phyloP scores from a whole-genome alignment of 2,797 vertebrate genomes.

The Apogon talboti region DNA sequence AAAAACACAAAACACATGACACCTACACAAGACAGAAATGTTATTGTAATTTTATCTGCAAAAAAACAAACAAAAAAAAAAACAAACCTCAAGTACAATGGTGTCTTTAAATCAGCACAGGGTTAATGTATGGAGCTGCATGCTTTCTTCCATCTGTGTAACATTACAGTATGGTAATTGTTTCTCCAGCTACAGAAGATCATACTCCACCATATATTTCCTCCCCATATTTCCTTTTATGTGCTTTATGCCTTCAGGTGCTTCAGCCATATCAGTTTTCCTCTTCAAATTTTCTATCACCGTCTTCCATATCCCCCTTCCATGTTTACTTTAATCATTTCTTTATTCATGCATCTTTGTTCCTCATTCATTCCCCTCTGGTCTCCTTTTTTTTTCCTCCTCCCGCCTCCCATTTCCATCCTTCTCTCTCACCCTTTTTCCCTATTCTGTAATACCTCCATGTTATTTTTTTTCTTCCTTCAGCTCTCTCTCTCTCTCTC shows the following conservation, averaged over 20 bases:
- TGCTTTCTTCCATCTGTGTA: neutral
- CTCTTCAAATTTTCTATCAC: neutral
- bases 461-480: constrained; percentile 6
- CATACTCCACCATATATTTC: neutral
- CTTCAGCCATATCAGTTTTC: neutral
- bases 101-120: neutral
- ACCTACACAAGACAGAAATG: neutral
- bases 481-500: neutral
- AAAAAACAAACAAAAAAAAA: neutral
- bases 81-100: neutral
- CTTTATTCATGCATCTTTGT: neutral
- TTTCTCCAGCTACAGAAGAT: constrained; percentile 4
- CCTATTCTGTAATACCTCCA: constrained; percentile 3
- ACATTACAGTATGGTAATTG: neutral
- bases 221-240: neutral
- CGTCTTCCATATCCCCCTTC: neutral
- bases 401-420: constrained; percentile 17
- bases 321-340: neutral
- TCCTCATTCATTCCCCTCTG: neutral
- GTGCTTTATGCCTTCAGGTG: neutral
- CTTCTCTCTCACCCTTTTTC: constrained; percentile 19
- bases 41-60: neutral
- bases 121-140: neutral
- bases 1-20: neutral
- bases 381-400: no score